Base-by-base conservation (phyloP, 2,797 vertebrate species). In the Microchirus variegatus region DNA sequence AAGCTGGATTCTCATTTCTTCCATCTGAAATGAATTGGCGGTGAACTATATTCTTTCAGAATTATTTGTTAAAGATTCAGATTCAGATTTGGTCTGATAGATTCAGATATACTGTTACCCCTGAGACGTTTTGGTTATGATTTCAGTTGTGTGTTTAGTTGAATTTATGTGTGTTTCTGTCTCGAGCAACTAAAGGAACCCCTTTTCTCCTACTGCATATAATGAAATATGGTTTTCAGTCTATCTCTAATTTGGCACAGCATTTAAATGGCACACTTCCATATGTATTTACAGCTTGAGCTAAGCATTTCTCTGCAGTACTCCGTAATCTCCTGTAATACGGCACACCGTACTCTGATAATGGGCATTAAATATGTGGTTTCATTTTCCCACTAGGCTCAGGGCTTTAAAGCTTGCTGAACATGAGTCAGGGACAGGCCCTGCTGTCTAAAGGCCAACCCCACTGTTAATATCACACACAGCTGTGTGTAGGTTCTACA, bases 281-380 rank as follows among this genome's bases (percentile, higher is more conserved):
- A 59, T 52, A 52, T 65, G 42, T 63, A 62, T 73, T 67, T 67
- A 73, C 1, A n/a, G 67, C 67, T 67, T 46, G 41, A 67, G 47
- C 65, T 44, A 48, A 77, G 55, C 49, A 31, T 36, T 78, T 77
- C 42, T 70, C 54, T 81, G 66, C 65, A 75, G 82, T 80, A 63
- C 44, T 50, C 40, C 42, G 10, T 84, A 85, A 84, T 89, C 81
- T 82, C 64, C 48, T 58, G 15, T 81, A 76, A 79, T 78, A 49
- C 53, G 6, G 44, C 67, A 67, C 73, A 60, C 53, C 42, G 44
- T 63, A 50, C 52, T 56, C 53, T 59, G 73, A 67, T 74, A 73
- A 67, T 47, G 18, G 53, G 45, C 54, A 68, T 78, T 83, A 72
- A 35, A 72, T 22, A 50, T 59, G 36, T 63, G 42, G 53, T 19